phyloP scores from a whole-genome alignment of 2,888 invertebrate species.

The Pterostichus niger region DNA sequence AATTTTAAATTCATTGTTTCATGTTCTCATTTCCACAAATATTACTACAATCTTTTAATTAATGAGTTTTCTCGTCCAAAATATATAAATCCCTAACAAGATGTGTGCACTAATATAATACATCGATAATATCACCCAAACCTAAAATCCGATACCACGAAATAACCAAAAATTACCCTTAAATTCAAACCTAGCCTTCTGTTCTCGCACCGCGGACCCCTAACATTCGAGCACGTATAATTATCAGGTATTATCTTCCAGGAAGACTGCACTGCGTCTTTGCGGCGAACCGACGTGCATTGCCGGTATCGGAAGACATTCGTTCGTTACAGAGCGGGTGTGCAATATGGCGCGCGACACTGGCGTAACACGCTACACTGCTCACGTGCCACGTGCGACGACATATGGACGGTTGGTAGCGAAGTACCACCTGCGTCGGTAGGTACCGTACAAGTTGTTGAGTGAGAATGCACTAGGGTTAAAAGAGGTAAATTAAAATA shows the following conservation, averaged over 20 bases:
- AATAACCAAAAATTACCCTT: slow-evolving; percentile 1
- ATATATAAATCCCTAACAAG: too few relatives aligned
- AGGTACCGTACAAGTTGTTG: slow-evolving; percentile 3
- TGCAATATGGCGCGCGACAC: slow-evolving; percentile 57
- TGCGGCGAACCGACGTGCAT: neutral
- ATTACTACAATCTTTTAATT: too few relatives aligned
- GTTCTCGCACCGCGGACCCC: neutral
- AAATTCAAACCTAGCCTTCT: neutral
- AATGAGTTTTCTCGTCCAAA: too few relatives aligned
- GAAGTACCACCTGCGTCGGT: slow-evolving; percentile 5
- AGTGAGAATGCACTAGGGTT: neutral
- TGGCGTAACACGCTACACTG: slow-evolving; percentile 14
- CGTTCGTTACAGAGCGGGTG: slow-evolving; percentile 15
- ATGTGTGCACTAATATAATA: too few relatives aligned
- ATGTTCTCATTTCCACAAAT: too few relatives aligned
- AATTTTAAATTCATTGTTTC: too few relatives aligned
- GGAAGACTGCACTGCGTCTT: slow-evolving; percentile 26
- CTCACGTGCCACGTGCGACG: slow-evolving; percentile 34
- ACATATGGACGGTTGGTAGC: slow-evolving; percentile 22
- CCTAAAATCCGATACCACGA: neutral
- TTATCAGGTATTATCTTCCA: slow-evolving; percentile 42
- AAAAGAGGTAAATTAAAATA: slow-evolving; percentile 18
- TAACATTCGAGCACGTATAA: slow-evolving; percentile 13
- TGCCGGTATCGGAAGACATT: slow-evolving; percentile 38
- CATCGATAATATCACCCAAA: neutral